These are phyloP conservation scores for Pseudomyrmex flavicornis DNA, from an alignment of 1,140 invertebrate genomes.

Conservation along the genomic window DNA sequence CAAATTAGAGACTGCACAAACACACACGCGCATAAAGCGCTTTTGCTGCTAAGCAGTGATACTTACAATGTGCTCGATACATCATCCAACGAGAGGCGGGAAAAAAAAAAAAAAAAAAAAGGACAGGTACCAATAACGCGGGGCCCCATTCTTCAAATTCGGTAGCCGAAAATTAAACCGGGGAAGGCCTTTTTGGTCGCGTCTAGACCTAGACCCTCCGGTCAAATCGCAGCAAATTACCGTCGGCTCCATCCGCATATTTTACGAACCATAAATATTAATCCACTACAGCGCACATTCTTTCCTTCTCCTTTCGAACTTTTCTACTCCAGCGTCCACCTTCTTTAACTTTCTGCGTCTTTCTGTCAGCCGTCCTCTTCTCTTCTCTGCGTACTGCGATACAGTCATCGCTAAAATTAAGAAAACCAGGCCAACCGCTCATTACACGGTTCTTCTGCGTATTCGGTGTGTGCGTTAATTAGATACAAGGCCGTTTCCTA, in stretches of 20 bases:
- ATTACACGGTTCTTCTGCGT: background rate
- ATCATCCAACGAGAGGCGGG: constrained; percentile 40
- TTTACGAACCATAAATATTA: constrained; percentile 80
- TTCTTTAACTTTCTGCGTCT: too few relatives aligned
- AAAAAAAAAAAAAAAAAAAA: background rate
- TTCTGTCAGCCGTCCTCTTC: background rate
- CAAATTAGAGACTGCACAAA: constrained; percentile 37
- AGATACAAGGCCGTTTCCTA: too few relatives aligned
- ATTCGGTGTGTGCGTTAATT: too few relatives aligned
- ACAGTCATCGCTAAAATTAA: constrained; percentile 59
- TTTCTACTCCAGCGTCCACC: background rate
- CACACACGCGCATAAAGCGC: too few relatives aligned
- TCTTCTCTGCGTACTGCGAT: constrained; percentile 15
- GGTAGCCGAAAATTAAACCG: constrained; percentile 78
- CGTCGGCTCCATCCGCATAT: constrained; percentile 74
- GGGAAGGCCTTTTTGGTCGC: constrained; percentile 62
- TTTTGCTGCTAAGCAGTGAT: background rate
- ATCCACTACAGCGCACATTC: constrained; percentile 60
- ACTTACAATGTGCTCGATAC: constrained; percentile 34
- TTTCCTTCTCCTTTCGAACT: background rate
- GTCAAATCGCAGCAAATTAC: constrained; percentile 79
- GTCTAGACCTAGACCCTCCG: constrained; percentile 77
- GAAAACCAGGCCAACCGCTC: constrained; percentile 40
- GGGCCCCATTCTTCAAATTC: constrained; percentile 72
- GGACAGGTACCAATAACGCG: constrained; percentile 63